phyloP scores from a whole-genome alignment of 2,113 vertebrate species.

The Phyllostomus hastatus region DNA sequence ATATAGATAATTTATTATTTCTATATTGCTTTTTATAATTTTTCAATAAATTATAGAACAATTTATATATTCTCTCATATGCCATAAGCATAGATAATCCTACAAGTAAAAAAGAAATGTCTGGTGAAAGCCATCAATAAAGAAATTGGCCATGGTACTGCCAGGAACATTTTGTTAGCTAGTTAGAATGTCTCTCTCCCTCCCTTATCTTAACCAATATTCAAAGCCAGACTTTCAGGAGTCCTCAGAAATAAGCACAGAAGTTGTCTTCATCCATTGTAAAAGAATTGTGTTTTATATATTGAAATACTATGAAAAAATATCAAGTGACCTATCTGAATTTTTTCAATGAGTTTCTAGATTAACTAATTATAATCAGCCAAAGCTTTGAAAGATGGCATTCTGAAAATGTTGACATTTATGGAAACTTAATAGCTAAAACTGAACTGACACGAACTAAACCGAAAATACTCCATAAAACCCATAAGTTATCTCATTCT shows the following conservation, averaged over 20 bases:
- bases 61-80: background rate
- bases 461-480: background rate
- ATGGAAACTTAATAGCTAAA: background rate
- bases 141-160: background rate
- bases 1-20: background rate
- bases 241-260: background rate
- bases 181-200: background rate
- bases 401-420: background rate
- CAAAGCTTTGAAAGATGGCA: background rate
- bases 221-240: background rate
- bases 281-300: background rate
- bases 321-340: background rate
- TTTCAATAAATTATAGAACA: background rate
- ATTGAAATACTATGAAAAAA: background rate
- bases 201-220: background rate
- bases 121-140: background rate
- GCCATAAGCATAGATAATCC: background rate
- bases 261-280: background rate
- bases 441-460: background rate
- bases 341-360: background rate
- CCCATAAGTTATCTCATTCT: background rate
- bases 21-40: background rate
- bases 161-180: background rate
- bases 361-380: background rate
- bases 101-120: background rate